Conservation (phyloP, 2,113 vertebrate species). For the Tichodroma muraria region DNA sequence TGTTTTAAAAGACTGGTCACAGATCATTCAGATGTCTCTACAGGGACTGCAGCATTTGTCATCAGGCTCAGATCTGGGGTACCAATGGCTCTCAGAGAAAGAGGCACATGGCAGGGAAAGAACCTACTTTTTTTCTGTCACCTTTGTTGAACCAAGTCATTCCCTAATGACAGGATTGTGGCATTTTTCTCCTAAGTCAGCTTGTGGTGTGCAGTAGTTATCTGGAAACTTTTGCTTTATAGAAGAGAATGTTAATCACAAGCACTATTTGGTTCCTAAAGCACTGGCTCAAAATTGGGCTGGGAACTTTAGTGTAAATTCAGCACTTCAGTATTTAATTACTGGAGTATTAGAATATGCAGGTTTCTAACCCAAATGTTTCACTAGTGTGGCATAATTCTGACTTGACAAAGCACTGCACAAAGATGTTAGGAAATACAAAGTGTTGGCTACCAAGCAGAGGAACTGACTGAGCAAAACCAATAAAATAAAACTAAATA, state of each 20-base stretch:
- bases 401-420: not conserved
- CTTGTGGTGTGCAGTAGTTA: not conserved
- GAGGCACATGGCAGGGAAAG: not conserved
- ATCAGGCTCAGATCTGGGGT: not conserved
- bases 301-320: not conserved
- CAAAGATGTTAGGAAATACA: not conserved
- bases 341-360: not conserved
- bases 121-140: not conserved
- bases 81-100: not conserved
- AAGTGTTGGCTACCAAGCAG: not conserved
- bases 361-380: not conserved
- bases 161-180: not conserved
- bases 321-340: not conserved
- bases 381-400: not conserved
- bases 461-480: not conserved
- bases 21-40: not conserved
- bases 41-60: not conserved
- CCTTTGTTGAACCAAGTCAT: not conserved
- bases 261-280: not conserved
- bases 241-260: not conserved
- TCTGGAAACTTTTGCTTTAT: not conserved
- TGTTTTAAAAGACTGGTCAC: not conserved
- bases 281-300: not conserved
- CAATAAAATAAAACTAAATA: not conserved
- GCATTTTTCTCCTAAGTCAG: not conserved